phyloP scores from a whole-genome alignment of 2,113 vertebrate genomes.

The Nettapus auritus region DNA sequence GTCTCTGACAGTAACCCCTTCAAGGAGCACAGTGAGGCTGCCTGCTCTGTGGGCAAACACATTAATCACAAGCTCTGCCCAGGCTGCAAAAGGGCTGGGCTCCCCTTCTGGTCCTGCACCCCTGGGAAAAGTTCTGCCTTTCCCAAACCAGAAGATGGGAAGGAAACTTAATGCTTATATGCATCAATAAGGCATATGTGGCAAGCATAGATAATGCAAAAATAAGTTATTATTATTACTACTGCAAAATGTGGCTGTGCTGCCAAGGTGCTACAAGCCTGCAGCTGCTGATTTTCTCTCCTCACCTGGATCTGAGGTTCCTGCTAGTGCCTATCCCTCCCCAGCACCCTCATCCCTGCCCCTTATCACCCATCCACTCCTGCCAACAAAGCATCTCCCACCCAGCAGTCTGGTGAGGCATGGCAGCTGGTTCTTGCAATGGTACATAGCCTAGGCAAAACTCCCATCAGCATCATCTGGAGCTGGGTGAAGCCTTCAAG shows the following conservation, averaged over 20 bases:
- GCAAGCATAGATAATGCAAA: not conserved
- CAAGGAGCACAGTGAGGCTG: not conserved
- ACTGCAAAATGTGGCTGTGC: not conserved
- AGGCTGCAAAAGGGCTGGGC: not conserved
- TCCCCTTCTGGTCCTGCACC: not conserved
- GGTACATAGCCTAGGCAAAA: not conserved
- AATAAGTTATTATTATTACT: not conserved
- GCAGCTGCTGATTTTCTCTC: not conserved
- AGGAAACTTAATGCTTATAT: not conserved
- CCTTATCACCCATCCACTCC: fast-evolving
- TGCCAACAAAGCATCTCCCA: not conserved
- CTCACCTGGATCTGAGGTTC: not conserved
- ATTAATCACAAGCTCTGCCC: not conserved
- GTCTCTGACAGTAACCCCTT: not conserved
- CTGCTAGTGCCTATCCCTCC: not conserved
- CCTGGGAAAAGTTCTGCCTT: not conserved
- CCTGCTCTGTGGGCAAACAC: not conserved
- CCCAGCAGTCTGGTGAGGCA: not conserved
- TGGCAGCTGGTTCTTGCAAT: not conserved
- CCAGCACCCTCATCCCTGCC: not conserved
- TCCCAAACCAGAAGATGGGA: not conserved
- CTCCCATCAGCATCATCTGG: not conserved
- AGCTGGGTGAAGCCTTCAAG: not conserved
- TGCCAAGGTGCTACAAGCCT: not conserved
- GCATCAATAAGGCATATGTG: not conserved